Percentiles rank a stretch among this genome's conserved stretches.
phyloP scores from a whole-genome alignment of 1,140 invertebrate species.

The Habropoda laboriosa region DNA sequence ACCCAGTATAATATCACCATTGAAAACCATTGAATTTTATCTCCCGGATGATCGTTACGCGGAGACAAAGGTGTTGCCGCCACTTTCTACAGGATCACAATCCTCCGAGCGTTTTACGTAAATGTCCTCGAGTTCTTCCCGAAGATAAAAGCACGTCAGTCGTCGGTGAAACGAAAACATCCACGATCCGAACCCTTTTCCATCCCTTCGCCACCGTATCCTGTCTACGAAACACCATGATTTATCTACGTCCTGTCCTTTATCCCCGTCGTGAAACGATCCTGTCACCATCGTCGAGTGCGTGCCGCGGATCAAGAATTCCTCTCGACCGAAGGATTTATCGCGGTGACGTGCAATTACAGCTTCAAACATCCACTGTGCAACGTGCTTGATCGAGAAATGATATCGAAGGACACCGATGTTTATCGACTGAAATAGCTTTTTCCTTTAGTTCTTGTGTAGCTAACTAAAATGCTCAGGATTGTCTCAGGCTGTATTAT shows the following conservation, averaged over 20 bases:
- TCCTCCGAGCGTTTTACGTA: not conserved
- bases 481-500: too few relatives aligned
- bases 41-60: not conserved
- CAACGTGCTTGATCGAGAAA: not conserved
- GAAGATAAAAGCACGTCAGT: constrained; percentile 36
- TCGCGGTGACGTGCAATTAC: constrained; percentile 61
- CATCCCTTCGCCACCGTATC: not conserved
- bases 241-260: constrained; percentile 62
- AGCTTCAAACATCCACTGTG: constrained; percentile 9
- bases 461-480: too few relatives aligned
- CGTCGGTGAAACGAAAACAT: constrained; percentile 37
- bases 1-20: too few relatives aligned
- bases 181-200: constrained; percentile 3
- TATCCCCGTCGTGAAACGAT: constrained; percentile 58
- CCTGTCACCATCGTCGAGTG: constrained; percentile 47
- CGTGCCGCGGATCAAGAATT: constrained; percentile 64
- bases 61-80: not conserved
- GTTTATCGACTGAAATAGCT: not conserved
- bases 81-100: not conserved
- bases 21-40: not conserved
- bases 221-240: constrained; percentile 54
- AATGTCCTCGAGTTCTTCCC: constrained; percentile 3
- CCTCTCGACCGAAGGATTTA: constrained; percentile 52
- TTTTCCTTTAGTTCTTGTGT: too few relatives aligned
- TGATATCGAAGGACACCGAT: not conserved